phyloP scores from a whole-genome alignment of 2,113 vertebrate species.

The Sceloporus tristichus region DNA sequence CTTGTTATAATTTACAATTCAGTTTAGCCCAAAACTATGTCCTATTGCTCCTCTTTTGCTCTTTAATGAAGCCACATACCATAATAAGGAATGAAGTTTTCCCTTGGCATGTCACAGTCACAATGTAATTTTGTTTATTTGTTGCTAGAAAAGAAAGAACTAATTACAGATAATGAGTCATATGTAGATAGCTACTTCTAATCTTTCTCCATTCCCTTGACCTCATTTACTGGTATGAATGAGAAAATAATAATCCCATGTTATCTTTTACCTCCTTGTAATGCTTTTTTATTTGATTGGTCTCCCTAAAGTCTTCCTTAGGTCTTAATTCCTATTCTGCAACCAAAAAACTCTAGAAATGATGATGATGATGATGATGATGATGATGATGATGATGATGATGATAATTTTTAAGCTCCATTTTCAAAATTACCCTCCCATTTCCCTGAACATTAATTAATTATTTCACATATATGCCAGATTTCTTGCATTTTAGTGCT shows the following conservation, averaged over 20 bases:
- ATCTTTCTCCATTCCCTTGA: fast-evolving
- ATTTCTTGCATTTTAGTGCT: fast-evolving
- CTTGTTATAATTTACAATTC: too few species aligned
- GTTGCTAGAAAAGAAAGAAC: too few species aligned
- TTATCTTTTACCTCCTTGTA: not conserved
- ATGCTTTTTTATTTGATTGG: not conserved
- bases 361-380: not conserved
- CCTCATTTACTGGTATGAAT: not conserved
- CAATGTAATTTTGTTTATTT: too few species aligned
- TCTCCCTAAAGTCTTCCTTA: not conserved
- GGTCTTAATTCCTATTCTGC: not conserved
- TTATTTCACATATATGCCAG: not conserved
- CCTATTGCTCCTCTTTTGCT: too few species aligned
- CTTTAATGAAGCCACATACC: too few species aligned
- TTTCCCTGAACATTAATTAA: not conserved
- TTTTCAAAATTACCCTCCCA: not conserved
- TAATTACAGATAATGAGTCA: too few species aligned
- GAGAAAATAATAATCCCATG: not conserved
- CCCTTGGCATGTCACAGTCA: too few species aligned
- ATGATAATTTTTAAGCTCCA: not conserved
- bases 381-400: not conserved
- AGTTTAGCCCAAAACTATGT: too few species aligned
- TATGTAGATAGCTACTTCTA: too few species aligned
- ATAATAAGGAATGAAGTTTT: too few species aligned
- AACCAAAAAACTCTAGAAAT: not conserved